Percentiles rank a stretch among this genome's conserved stretches.
These are phyloP conservation scores for Hydrophis major DNA, from an alignment of 2,797 vertebrate genomes.

Conservation along the genomic window DNA sequence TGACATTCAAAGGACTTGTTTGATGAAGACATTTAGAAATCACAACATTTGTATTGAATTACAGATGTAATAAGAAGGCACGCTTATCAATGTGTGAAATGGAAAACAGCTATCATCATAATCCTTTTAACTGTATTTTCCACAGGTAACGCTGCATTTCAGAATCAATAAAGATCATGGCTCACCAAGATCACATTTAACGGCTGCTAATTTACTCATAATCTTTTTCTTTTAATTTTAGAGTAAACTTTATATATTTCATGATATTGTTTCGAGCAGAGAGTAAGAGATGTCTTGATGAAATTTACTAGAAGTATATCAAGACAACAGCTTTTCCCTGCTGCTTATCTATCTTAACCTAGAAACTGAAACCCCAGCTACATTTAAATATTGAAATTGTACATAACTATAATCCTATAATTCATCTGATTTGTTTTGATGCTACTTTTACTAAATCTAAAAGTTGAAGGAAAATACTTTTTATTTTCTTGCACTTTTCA, in stretches of 20 bases:
- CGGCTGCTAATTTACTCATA: background rate
- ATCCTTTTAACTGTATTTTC: background rate
- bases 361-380: background rate
- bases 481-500: background rate
- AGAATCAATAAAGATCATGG: background rate
- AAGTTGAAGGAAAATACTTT: background rate
- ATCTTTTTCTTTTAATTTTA: background rate
- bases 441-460: background rate
- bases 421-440: background rate
- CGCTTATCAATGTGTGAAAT: background rate
- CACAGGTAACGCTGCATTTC: background rate
- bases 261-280: background rate
- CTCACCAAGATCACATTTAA: background rate
- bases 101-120: background rate
- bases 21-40: background rate
- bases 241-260: background rate
- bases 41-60: background rate
- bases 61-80: background rate
- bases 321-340: background rate
- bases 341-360: background rate
- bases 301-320: background rate
- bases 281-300: no score
- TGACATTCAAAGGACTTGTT: background rate
- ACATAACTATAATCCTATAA: background rate
- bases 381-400: background rate